A percentile compares a stretch with the other conserved stretches of the same genome.
Evolutionary conservation across 2,888 invertebrate species (phyloP).

Genomic region (Bibio marci): DNA sequence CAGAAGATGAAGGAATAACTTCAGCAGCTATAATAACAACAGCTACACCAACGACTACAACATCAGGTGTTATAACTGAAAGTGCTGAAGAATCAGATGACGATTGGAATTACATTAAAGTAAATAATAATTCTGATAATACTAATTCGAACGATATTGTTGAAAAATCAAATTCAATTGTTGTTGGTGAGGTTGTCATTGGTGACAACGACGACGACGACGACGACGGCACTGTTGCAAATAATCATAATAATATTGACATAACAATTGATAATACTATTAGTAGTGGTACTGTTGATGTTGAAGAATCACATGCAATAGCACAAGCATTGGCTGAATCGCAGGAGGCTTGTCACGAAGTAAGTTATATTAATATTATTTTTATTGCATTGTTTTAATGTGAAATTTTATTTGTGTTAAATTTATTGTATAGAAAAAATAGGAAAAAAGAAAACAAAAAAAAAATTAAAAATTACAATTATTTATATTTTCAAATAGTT

Average conservation of each 20-base stretch:
- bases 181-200: not conserved
- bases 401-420: no score
- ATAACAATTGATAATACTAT: no score
- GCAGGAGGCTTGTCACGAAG: conserved; percentile 10
- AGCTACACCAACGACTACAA: no score
- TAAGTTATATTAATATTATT: not conserved
- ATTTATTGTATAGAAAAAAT: no score
- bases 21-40: no score
- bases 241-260: no score
- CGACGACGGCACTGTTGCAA: not conserved
- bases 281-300: no score
- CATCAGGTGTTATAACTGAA: conserved; percentile 36
- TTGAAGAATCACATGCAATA: conserved; percentile 9
- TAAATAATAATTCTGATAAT: conserved; percentile 37
- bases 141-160: not conserved
- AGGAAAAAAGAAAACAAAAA: no score
- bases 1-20: no score
- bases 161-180: not conserved
- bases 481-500: no score
- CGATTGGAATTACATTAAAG: conserved; percentile 75
- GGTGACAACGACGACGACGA: not conserved
- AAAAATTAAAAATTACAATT: no score
- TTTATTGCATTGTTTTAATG: not conserved
- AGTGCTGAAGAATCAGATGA: conserved; percentile 62
- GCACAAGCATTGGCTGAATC: conserved; percentile 8